These are phyloP conservation scores for Chaetogeoica ovagalla DNA, from an alignment of 2,888 invertebrate species.

Conservation along the genomic window DNA sequence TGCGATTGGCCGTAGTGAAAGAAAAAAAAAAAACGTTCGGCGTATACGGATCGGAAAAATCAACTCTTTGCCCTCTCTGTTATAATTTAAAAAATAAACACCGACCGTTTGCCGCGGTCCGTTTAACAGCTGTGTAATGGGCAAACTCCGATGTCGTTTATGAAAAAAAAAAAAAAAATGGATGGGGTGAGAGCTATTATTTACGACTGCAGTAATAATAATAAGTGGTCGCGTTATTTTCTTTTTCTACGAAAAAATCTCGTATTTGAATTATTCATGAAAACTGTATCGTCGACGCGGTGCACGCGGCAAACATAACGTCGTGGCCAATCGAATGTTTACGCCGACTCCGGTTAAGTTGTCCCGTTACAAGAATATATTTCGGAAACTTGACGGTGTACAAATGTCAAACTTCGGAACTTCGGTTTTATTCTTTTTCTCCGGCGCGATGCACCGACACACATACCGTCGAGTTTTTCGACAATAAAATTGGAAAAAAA, in stretches of 20 bases:
- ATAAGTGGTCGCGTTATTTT: slow-evolving; percentile 24
- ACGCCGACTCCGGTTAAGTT: slow-evolving; percentile 46
- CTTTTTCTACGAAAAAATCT: slow-evolving; percentile 39
- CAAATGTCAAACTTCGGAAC: neutral
- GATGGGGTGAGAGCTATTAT: slow-evolving; percentile 11
- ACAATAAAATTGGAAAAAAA: too few relatives aligned
- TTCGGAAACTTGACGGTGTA: slow-evolving; percentile 10
- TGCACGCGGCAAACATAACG: slow-evolving; percentile 37
- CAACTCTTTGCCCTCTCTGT: slow-evolving; percentile 30
- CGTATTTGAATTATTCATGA: slow-evolving; percentile 53
- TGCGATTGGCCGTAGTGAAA: slow-evolving; percentile 7
- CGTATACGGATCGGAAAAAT: slow-evolving; percentile 30
- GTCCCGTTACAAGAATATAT: slow-evolving; percentile 45
- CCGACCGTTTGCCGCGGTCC: slow-evolving; percentile 46
- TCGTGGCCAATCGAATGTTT: slow-evolving; percentile 39
- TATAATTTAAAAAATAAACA: slow-evolving; percentile 27
- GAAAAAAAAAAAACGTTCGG: neutral
- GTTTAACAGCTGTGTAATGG: neutral
- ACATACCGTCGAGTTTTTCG: neutral
- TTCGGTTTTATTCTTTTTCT: slow-evolving; percentile 23
- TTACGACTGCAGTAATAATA: slow-evolving; percentile 5
- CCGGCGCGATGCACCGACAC: too few relatives aligned
- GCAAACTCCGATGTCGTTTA: slow-evolving; percentile 5
- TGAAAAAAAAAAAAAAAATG: slow-evolving; percentile 21
- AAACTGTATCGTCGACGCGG: too few relatives aligned